Evolutionary conservation across 2,888 invertebrate genomes (phyloP).

Genomic region (Tetragnatha montana): DNA sequence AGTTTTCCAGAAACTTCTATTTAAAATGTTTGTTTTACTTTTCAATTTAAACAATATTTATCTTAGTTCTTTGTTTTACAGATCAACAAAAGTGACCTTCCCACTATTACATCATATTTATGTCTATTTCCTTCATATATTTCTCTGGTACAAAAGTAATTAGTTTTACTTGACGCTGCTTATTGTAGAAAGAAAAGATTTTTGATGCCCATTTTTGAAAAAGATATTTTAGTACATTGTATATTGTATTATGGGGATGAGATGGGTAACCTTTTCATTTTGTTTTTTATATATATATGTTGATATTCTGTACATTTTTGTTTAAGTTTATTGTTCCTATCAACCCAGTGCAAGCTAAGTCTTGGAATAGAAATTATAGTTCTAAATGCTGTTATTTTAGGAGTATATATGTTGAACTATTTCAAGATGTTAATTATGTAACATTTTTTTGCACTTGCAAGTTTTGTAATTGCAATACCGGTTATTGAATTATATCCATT

Average conservation of each 20-base stretch:
- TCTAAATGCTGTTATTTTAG: conserved; percentile 15
- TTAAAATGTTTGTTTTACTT: neutral
- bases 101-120: conserved; percentile 50
- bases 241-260: conserved; percentile 45
- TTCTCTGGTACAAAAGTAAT: conserved; percentile 51
- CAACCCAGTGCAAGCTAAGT: conserved; percentile 49
- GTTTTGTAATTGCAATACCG: conserved; percentile 11
- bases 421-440: neutral
- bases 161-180: conserved; percentile 60
- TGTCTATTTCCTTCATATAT: conserved; percentile 40
- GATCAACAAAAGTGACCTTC: conserved; percentile 68
- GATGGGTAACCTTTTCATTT: conserved; percentile 30
- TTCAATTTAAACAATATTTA: neutral
- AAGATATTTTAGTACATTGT: conserved; percentile 56
- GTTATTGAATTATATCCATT: conserved; percentile 9
- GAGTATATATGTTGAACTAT: neutral
- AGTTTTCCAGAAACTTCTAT: neutral
- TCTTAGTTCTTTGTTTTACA: conserved; percentile 32
- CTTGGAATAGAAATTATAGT: conserved; percentile 17
- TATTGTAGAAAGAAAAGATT: conserved; percentile 51
- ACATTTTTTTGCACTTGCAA: conserved; percentile 2
- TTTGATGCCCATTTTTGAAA: conserved; percentile 62
- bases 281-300: conserved; percentile 29
- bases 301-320: conserved; percentile 43
- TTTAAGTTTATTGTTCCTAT: conserved; percentile 44